phyloP scores from a whole-genome alignment of 1,140 invertebrate genomes.

The Conus betulinus region DNA sequence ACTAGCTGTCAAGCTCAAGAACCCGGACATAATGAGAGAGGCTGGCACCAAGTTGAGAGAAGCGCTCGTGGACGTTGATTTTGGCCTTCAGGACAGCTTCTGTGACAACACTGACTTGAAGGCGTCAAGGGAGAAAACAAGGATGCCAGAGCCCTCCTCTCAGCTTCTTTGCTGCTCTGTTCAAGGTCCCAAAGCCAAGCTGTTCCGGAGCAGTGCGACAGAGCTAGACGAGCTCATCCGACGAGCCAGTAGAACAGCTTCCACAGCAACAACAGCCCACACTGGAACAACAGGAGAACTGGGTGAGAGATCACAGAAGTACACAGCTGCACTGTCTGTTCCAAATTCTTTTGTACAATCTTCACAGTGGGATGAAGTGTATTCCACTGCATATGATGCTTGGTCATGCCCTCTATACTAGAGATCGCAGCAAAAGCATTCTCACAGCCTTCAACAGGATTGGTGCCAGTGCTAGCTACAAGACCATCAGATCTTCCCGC shows the following conservation, averaged over 20 bases:
- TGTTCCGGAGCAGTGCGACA: constrained; percentile 14
- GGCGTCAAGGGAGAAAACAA: not conserved
- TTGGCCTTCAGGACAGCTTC: constrained; percentile 9
- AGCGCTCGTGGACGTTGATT: constrained; percentile 11
- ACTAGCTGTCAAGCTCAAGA: constrained; percentile 6
- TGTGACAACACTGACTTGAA: constrained; percentile 14
- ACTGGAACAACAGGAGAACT: constrained; percentile 3
- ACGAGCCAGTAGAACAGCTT: not conserved
- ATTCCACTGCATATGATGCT: not conserved
- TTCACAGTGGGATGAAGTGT: not conserved
- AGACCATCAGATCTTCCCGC: not conserved
- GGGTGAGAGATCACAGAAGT: constrained; percentile 13
- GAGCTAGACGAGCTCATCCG: constrained; percentile 7
- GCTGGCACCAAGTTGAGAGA: constrained; percentile 6
- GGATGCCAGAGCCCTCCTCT: not conserved
- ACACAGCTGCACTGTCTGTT: constrained; percentile 12
- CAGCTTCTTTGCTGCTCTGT: not conserved
- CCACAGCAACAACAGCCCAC: constrained; percentile 8
- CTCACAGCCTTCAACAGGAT: constrained; percentile 10
- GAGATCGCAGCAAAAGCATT: constrained; percentile 6
- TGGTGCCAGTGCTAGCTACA: not conserved
- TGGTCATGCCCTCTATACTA: not conserved
- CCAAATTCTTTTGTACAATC: not conserved
- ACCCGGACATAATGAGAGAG: constrained; percentile 3
- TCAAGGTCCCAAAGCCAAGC: not conserved